Evolutionary conservation across 2,113 vertebrate genomes (phyloP).

Genomic region (Motacilla alba): DNA sequence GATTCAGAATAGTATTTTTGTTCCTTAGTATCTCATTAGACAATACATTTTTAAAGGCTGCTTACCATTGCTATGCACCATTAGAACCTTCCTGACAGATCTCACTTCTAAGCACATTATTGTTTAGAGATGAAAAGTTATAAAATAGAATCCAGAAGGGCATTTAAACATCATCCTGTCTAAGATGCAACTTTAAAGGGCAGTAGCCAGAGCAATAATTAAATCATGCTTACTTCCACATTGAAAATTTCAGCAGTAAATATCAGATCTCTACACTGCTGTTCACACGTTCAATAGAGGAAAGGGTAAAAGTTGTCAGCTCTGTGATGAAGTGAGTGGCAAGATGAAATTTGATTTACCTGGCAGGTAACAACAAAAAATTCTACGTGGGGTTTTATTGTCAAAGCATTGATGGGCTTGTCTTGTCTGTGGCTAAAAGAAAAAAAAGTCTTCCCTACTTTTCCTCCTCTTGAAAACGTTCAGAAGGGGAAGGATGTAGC

Average conservation of each 20-base stretch:
- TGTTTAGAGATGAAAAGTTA: neutral
- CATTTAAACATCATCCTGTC: neutral
- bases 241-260: neutral
- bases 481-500: neutral
- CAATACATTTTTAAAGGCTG: neutral
- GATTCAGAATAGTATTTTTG: neutral
- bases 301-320: neutral
- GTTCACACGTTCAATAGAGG: neutral
- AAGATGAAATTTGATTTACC: neutral
- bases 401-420: neutral
- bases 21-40: neutral
- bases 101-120: neutral
- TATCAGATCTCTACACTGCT: neutral
- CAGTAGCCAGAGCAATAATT: neutral
- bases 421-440: neutral
- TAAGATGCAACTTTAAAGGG: neutral
- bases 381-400: neutral
- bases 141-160: neutral
- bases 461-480: neutral
- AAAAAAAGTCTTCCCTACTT: neutral
- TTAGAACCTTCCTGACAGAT: neutral
- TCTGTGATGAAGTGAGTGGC: neutral
- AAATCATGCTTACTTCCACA: neutral
- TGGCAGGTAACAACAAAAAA: neutral
- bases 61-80: neutral